A percentile compares a stretch with the other conserved stretches of the same genome.
These are phyloP conservation scores for Coranthus polyacanthus DNA, from an alignment of 2,797 vertebrate species.

Conservation along the genomic window DNA sequence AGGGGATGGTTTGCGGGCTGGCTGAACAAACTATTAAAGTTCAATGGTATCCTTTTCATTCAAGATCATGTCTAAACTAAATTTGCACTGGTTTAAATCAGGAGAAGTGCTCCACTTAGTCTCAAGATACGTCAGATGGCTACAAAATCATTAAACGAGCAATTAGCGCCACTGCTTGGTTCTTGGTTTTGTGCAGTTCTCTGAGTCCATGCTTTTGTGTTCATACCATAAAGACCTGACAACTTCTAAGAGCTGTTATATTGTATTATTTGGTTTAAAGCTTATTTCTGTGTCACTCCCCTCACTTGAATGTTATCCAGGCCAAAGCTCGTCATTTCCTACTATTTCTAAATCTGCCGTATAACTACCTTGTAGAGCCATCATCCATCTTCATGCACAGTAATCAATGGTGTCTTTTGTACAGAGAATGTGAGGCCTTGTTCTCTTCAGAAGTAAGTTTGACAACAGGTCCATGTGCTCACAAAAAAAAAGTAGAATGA, in stretches of 20 bases:
- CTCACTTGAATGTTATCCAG: not conserved
- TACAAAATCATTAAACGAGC: constrained; percentile 4
- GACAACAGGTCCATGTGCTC: constrained; percentile 8
- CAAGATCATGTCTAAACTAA: constrained; percentile 53
- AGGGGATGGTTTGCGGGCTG: constrained; percentile 49
- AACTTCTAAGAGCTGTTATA: not conserved
- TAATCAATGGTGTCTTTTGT: constrained; percentile 20
- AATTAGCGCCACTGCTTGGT: not conserved
- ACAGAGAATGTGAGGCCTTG: constrained; percentile 8
- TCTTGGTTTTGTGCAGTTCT: no score
- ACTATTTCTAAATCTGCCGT: not conserved
- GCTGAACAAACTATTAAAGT: constrained; percentile 63
- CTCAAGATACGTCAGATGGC: constrained; percentile 6
- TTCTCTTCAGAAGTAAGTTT: constrained; percentile 11
- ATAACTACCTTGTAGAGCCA: not conserved
- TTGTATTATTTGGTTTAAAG: constrained; percentile 2
- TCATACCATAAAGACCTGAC: not conserved
- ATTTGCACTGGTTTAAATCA: constrained; percentile 37
- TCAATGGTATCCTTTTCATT: constrained; percentile 50
- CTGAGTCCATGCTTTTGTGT: not conserved
- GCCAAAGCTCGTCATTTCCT: not conserved
- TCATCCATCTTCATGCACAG: no score
- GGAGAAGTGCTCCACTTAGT: constrained; percentile 9
- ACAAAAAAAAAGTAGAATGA: not conserved
- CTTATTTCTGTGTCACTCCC: not conserved